Conservation (phyloP, 92 coral and sea anemone genomes). For the Micromussa lordhowensis region DNA sequence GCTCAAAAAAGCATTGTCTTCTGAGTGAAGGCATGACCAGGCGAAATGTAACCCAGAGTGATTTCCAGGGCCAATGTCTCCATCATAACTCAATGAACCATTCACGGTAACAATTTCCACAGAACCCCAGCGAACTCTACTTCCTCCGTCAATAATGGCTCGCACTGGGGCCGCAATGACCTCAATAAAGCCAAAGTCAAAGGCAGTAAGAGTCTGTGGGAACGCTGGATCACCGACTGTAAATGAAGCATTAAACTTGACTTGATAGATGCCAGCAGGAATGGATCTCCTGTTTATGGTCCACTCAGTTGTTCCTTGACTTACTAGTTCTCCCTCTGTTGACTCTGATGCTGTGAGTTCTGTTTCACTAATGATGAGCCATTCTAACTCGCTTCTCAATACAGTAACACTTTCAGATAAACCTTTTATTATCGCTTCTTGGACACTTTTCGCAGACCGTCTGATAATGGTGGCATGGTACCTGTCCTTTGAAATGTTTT, state of each 20-base stretch:
- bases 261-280: slow-evolving; percentile 23
- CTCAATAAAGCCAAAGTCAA: slow-evolving; percentile 60
- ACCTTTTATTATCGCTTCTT: slow-evolving; percentile 14
- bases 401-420: background rate
- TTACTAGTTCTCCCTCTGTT: slow-evolving; percentile 9
- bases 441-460: slow-evolving; percentile 15
- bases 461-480: background rate
- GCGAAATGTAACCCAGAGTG: slow-evolving; percentile 36
- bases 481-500: slow-evolving; percentile 29
- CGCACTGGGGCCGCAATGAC: slow-evolving; percentile 40
- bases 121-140: slow-evolving; percentile 17
- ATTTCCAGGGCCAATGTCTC: slow-evolving; percentile 47
- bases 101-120: slow-evolving; percentile 35
- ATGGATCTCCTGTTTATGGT: slow-evolving; percentile 20
- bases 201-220: slow-evolving; percentile 8
- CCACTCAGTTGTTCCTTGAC: slow-evolving; percentile 41
- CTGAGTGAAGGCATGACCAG: slow-evolving; percentile 51
- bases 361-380: slow-evolving; percentile 25
- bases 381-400: slow-evolving; percentile 10
- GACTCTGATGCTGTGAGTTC: slow-evolving; percentile 19
- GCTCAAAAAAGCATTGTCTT: background rate
- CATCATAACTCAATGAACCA: slow-evolving; percentile 60
- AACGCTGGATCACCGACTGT: slow-evolving; percentile 17
- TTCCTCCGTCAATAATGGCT: slow-evolving; percentile 65
- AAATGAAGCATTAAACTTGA: slow-evolving; percentile 26